phyloP scores from a whole-genome alignment of 1,140 invertebrate genomes.

The Whitmania pigra region DNA sequence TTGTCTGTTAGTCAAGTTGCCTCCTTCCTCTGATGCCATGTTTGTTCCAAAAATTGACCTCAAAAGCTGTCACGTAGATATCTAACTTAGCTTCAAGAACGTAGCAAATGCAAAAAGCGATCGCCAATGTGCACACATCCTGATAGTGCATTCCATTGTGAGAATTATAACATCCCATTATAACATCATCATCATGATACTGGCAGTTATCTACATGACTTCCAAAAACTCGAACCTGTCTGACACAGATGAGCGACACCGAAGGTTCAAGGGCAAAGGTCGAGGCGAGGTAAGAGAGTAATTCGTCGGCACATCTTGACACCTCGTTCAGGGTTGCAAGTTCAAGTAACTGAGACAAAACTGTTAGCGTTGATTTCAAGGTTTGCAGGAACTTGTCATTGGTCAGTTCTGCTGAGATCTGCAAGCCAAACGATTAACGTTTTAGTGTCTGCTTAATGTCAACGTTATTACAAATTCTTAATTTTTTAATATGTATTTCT shows the following conservation, averaged over 20 bases:
- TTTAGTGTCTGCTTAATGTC: background rate
- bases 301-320: slow-evolving; percentile 62
- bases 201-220: too few species aligned
- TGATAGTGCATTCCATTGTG: too few species aligned
- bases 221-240: slow-evolving; percentile 46
- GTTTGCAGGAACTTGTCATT: slow-evolving; percentile 61
- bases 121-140: too few species aligned
- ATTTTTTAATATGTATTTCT: too few species aligned
- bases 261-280: slow-evolving; percentile 59
- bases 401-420: slow-evolving; percentile 59
- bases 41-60: too few species aligned
- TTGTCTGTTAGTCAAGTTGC: too few species aligned
- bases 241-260: slow-evolving; percentile 60
- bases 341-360: slow-evolving; percentile 63
- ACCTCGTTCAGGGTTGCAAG: slow-evolving; percentile 59
- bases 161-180: too few species aligned
- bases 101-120: too few species aligned
- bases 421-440: slow-evolving; percentile 11
- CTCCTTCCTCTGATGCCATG: too few species aligned
- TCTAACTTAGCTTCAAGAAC: background rate
- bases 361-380: slow-evolving; percentile 53
- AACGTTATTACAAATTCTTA: too few species aligned
- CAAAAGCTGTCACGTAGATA: too few species aligned
- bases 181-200: too few species aligned
- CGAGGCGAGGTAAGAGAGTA: slow-evolving; percentile 60